Conservation (phyloP, 2,797 vertebrate species). For the Furcifer pardalis region DNA sequence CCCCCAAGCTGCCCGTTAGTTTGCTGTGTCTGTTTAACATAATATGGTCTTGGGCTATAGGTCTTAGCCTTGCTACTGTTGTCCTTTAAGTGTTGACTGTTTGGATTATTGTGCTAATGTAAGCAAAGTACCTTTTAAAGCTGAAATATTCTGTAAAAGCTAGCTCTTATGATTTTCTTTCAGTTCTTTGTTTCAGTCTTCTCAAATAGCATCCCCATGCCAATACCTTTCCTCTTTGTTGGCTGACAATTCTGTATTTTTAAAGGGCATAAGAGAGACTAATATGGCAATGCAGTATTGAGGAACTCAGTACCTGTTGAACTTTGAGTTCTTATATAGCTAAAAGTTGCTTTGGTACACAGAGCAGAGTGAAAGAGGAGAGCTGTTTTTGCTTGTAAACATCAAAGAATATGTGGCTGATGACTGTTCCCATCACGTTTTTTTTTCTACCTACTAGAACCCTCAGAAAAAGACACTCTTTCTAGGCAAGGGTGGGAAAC, state of each 20-base stretch:
- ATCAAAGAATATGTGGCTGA: background rate
- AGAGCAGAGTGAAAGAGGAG: background rate
- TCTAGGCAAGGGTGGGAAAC: background rate
- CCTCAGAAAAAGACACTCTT: background rate
- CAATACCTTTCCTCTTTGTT: background rate
- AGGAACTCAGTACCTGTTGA: background rate
- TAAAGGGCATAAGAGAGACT: background rate
- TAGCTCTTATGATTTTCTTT: background rate
- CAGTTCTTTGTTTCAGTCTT: background rate
- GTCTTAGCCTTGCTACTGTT: background rate
- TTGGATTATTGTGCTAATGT: background rate
- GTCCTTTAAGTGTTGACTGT: background rate
- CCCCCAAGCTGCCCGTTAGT: too few relatives aligned
- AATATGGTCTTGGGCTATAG: too few relatives aligned
- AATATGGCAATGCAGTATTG: background rate
- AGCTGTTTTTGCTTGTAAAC: background rate
- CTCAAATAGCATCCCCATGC: background rate
- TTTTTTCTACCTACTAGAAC: too few relatives aligned
- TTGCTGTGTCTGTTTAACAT: too few relatives aligned
- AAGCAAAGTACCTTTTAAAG: background rate
- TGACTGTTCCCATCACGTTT: background rate
- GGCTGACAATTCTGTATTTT: background rate
- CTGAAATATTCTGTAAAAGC: background rate
- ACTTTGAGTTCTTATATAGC: background rate
- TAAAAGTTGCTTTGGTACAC: background rate